Base-by-base conservation (phyloP, 2,113 vertebrate species). In the Cepphus grylle region DNA sequence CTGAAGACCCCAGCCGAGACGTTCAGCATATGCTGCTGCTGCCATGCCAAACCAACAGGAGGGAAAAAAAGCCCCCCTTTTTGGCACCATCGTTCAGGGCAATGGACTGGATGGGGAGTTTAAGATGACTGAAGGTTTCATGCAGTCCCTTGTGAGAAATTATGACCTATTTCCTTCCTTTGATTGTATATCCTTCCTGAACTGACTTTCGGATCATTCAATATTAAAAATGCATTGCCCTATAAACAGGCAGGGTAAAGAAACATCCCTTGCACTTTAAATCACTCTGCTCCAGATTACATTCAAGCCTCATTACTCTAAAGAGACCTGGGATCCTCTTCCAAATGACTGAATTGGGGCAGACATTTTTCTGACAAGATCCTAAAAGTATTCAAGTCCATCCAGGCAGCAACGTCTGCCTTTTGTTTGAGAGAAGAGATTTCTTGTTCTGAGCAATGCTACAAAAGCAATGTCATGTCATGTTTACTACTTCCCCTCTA, bases 401-500 rank as follows among this genome's bases (percentile, higher is more conserved):
- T 67, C 95, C 87, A 97, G 96, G 95, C 95, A 97, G 95, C 87
- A 94, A 86, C 3, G 87, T 59, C 87, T 86, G 95, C 26, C 94
- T 93, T 97, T 91, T 96, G 95, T 97, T 86, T 74, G 85, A 71
- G 83, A 73, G 93, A 91, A 85, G 91, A 82, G 94, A 83, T 80
- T 96, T 92, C 96, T 91, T 95, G 93, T 95, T 94, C 94, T 76
- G 88, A 94, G 94, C 94, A 85, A 80, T 71, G 94, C 95, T 96
- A 96, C 95, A 88, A 94, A 97, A 96, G 91, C 93, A 66, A 90
- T 94, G 93, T 90, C 96, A 88, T 94, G 94, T 94, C 96, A 92
- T 92, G 92, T 96, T 98, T 95, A 97, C 96, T 95, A 82, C 96
- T 97, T 98, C 97, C 97, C 96, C 95, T 97, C 97, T 95, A 97